Evolutionary conservation across 2,113 vertebrate species (phyloP).

Genomic region (Lepus europaeus): DNA sequence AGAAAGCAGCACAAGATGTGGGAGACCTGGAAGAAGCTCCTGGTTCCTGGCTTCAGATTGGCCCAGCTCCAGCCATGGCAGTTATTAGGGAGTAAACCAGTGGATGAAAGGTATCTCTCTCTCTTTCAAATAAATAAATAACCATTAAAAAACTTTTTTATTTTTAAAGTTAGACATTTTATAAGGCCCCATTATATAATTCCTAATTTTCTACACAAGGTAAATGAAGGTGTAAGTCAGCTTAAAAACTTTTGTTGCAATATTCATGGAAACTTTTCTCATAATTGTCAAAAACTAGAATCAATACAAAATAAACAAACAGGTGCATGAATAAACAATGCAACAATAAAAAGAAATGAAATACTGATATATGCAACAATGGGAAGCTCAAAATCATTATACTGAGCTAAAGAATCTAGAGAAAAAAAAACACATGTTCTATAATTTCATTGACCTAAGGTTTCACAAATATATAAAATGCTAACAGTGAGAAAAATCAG

Average conservation of each 20-base stretch:
- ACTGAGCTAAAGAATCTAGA: neutral
- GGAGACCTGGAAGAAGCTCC: too few species aligned
- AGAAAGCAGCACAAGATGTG: too few species aligned
- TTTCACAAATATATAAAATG: neutral
- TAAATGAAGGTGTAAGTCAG: neutral
- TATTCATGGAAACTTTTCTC: neutral
- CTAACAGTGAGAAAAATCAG: neutral
- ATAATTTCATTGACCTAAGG: neutral
- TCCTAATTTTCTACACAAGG: neutral
- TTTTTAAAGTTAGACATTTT: neutral
- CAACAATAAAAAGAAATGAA: neutral
- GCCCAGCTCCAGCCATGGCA: too few species aligned
- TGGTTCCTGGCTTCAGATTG: too few species aligned
- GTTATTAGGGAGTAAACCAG: too few species aligned
- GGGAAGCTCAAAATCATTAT: neutral
- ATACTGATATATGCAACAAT: neutral
- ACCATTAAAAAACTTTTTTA: too few species aligned
- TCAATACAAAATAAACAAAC: neutral
- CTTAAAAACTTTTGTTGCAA: neutral
- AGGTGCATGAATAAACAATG: neutral
- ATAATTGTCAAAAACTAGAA: neutral
- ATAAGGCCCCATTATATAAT: neutral
- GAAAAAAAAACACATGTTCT: neutral
- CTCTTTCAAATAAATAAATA: too few species aligned
- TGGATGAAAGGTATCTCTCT: too few species aligned